Percentiles rank a stretch among this genome's conserved stretches.
phyloP scores from a whole-genome alignment of 1,140 invertebrate species.

The Chionoecetes opilio region DNA sequence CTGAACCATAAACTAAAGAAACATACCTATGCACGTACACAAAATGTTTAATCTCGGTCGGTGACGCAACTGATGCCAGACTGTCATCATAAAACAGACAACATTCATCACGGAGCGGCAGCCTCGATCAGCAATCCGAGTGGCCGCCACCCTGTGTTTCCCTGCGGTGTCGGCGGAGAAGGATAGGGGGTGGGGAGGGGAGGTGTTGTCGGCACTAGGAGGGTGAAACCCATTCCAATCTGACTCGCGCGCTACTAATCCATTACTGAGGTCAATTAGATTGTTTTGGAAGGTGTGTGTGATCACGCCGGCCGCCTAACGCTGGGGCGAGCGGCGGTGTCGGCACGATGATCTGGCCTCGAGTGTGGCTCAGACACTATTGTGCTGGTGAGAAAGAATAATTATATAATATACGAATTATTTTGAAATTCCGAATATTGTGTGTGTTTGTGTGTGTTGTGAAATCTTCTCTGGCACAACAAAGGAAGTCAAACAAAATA shows the following conservation, averaged over 20 bases:
- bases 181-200: not conserved
- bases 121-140: not conserved
- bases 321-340: not conserved
- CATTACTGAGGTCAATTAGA: not conserved
- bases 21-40: too few species aligned
- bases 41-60: too few species aligned
- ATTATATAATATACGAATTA: too few species aligned
- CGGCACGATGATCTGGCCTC: not conserved
- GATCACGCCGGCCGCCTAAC: not conserved
- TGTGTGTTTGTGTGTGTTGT: too few species aligned
- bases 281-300: not conserved
- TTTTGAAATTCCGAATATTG: too few species aligned
- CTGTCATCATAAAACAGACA: not conserved
- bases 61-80: too few species aligned
- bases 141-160: not conserved
- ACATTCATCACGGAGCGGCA: not conserved
- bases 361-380: too few species aligned
- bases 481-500: too few species aligned
- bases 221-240: not conserved
- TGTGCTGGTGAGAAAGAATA: too few species aligned
- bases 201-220: not conserved
- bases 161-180: not conserved
- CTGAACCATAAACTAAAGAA: too few species aligned
- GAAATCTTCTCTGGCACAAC: too few species aligned
- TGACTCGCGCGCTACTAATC: slow-evolving; percentile 4